phyloP scores from a whole-genome alignment of 2,797 vertebrate genomes.

The Petrocephalus sullivani region DNA sequence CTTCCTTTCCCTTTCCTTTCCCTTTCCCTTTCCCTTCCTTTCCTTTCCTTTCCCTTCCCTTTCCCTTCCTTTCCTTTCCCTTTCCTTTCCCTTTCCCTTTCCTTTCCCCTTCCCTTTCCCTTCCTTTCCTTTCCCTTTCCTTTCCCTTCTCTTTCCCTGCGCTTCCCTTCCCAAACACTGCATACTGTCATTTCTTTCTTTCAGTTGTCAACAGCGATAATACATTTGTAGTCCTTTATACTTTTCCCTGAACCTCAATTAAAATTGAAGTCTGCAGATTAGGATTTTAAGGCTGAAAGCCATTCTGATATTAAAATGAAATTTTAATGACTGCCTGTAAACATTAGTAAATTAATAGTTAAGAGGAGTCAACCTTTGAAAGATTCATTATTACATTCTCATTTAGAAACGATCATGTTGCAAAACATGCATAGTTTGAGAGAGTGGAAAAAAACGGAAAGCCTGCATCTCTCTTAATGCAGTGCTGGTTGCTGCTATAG shows the following conservation, averaged over 20 bases:
- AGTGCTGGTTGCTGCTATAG: not conserved
- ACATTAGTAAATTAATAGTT: conserved; percentile 68
- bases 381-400: not conserved
- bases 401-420: not conserved
- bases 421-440: not conserved
- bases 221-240: conserved; percentile 21
- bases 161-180: not conserved
- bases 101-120: not conserved
- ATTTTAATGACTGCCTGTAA: conserved; percentile 52
- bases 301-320: conserved; percentile 65
- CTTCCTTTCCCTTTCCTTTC: no score
- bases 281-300: conserved; percentile 52
- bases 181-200: not conserved
- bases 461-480: not conserved
- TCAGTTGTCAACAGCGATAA: not conserved
- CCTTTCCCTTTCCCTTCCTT: no score
- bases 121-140: not conserved
- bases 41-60: no score
- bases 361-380: conserved; percentile 33
- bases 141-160: not conserved
- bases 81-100: no score
- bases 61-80: not conserved
- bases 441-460: not conserved
- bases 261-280: conserved; percentile 39
- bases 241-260: conserved; percentile 34